Evolutionary conservation across 1,140 invertebrate genomes (phyloP).

Genomic region (Onthophagus taurus): DNA sequence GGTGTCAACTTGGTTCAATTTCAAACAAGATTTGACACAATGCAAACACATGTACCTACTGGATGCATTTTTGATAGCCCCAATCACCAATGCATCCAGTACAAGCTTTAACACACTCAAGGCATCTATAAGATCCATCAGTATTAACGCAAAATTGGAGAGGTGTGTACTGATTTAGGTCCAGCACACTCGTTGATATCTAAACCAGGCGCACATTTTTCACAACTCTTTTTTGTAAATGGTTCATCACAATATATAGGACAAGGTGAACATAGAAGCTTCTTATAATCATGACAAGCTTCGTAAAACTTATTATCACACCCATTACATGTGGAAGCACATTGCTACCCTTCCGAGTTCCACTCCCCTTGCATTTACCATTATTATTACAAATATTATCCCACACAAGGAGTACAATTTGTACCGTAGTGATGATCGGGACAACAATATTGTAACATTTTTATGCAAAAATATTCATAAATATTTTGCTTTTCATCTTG

Average conservation of each 20-base stretch:
- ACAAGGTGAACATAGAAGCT: constrained; percentile 57
- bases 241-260: constrained; percentile 60
- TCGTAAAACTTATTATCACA: constrained; percentile 72
- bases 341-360: no score
- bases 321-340: constrained; percentile 77
- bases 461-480: constrained; percentile 73
- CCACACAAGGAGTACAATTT: constrained; percentile 74
- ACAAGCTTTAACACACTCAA: constrained; percentile 72
- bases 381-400: constrained; percentile 75
- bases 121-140: constrained; percentile 78
- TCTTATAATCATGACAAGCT: constrained; percentile 68
- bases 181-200: constrained; percentile 87
- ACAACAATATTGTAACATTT: constrained; percentile 78
- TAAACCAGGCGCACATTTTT: constrained; percentile 68
- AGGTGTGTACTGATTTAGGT: constrained; percentile 52
- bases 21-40: no score
- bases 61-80: constrained; percentile 89
- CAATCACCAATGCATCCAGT: constrained; percentile 76
- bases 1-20: no score
- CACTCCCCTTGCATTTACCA: constrained; percentile 90
- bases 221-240: constrained; percentile 75
- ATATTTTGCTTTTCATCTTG: constrained; percentile 61
- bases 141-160: constrained; percentile 89
- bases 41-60: no score
- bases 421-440: constrained; percentile 78